phyloP scores from a whole-genome alignment of 2,113 vertebrate species.

The Notarius lentiginosus region DNA sequence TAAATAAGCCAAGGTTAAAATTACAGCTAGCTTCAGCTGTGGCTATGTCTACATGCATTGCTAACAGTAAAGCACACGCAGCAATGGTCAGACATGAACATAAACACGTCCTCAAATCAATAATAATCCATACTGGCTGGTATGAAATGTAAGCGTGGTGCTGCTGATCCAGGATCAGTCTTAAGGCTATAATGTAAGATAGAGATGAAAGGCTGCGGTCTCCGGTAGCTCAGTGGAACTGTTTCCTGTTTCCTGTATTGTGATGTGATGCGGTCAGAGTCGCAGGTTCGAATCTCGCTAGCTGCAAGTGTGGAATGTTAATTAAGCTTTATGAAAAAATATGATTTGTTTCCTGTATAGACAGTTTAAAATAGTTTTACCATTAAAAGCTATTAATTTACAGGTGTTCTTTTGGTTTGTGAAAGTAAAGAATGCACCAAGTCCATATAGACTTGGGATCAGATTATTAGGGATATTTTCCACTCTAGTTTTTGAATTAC shows the following conservation, averaged over 20 bases:
- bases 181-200: too few species aligned
- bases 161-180: too few species aligned
- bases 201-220: too few species aligned
- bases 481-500: background rate
- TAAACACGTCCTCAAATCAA: background rate
- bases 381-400: background rate
- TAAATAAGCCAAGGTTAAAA: background rate
- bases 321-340: background rate
- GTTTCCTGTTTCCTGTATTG: too few species aligned
- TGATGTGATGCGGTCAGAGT: background rate
- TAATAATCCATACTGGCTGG: background rate
- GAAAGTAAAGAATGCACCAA: background rate
- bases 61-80: background rate
- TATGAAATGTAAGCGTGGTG: too few species aligned
- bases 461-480: background rate
- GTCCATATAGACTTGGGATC: background rate
- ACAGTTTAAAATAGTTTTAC: too few species aligned
- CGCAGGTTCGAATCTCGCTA: background rate
- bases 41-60: background rate
- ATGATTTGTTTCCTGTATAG: background rate
- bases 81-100: background rate
- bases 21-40: background rate
- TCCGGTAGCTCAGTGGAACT: conserved; percentile 14
- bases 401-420: background rate
- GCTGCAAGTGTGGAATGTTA: rapidly evolving